Evolutionary conservation across 2,113 vertebrate genomes (phyloP), one percentile per base, ranked within the genome.

Genomic region (Gorsachius goisagi): DNA sequence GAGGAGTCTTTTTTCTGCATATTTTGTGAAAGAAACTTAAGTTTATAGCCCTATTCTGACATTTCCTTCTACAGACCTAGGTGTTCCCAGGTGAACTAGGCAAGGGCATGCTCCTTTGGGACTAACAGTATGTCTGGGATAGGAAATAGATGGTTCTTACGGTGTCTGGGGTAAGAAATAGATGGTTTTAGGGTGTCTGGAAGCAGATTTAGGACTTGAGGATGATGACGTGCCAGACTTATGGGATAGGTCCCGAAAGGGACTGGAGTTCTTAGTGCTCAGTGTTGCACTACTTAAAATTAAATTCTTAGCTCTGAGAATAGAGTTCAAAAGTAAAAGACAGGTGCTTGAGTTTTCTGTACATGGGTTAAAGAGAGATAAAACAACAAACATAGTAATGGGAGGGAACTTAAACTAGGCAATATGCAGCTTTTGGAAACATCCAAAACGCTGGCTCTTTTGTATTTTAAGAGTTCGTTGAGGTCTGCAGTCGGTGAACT

Each of bases 401-500:
- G 20, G n/a, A 84, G 33, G 19, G 15, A 87, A 64, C 52, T 74
- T 85, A 81, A 90, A 67, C 28, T 32, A 58, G 72, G 73, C 15
- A 53, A 50, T 37, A 35, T n/a, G 32, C 75, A 89, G 56, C 41
- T 44, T 44, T 44, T 60, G 33, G 44, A 63, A 94, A 56, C 49
- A 71, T 95, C 56, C 69, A 64, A 81, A 96, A 27, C 33, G 26
- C 44, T 59, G 33, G 1, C 15, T 78, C 44, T 90, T 81, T 84
- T 89, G 35, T 90, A 17, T 88, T 88, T 52, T 52, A 56, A 71
- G 55, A 76, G 21, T 14, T 94, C 60, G 96, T 95, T 91, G 80
- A 91, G 87, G 56, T 92, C 64, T 93, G 56, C 6, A 79, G 52
- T 82, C 69, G 69, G 84, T 64, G 87, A 95, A 91, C 81, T 87